These are phyloP conservation scores for Drosophila sp. DNA, from an alignment of 1,140 invertebrate species.

Conservation along the genomic window DNA sequence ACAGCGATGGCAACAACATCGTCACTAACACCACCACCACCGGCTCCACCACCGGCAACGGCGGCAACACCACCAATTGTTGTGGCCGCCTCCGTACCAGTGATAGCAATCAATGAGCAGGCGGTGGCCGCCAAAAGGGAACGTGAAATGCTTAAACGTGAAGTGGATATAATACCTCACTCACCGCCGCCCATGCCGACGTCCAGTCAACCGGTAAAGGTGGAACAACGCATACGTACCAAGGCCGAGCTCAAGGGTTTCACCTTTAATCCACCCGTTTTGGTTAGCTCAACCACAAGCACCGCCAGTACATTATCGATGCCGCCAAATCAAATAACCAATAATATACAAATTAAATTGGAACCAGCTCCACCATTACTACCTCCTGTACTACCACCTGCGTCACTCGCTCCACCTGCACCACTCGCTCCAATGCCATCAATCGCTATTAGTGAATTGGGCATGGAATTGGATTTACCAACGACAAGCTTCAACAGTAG, in stretches of 20 bases:
- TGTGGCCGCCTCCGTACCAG: slow-evolving; percentile 50
- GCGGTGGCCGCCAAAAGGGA: slow-evolving; percentile 45
- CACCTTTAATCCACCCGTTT: slow-evolving; percentile 62
- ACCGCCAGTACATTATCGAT: neutral
- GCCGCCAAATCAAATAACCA: slow-evolving; percentile 51
- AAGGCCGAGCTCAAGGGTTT: slow-evolving; percentile 92
- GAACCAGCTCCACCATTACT: slow-evolving; percentile 47
- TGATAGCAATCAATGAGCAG: slow-evolving; percentile 67
- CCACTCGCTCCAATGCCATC: neutral
- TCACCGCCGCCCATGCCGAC: slow-evolving; percentile 4
- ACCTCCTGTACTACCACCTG: neutral
- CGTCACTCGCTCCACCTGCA: neutral
- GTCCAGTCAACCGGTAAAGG: slow-evolving; percentile 74
- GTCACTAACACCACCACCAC: too few species aligned
- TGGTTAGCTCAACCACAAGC: slow-evolving; percentile 51
- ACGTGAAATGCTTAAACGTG: slow-evolving; percentile 7
- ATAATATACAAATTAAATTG: slow-evolving; percentile 67
- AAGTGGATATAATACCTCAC: slow-evolving; percentile 39
- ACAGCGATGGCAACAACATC: neutral
- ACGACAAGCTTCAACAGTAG: slow-evolving; percentile 31
- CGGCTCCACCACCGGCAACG: neutral
- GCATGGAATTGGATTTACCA: slow-evolving; percentile 32
- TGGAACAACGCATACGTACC: slow-evolving; percentile 89
- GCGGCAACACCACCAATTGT: neutral
- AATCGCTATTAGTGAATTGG: slow-evolving; percentile 27